Conservation (phyloP, 2,113 vertebrate species). For the Silurus glanis region DNA sequence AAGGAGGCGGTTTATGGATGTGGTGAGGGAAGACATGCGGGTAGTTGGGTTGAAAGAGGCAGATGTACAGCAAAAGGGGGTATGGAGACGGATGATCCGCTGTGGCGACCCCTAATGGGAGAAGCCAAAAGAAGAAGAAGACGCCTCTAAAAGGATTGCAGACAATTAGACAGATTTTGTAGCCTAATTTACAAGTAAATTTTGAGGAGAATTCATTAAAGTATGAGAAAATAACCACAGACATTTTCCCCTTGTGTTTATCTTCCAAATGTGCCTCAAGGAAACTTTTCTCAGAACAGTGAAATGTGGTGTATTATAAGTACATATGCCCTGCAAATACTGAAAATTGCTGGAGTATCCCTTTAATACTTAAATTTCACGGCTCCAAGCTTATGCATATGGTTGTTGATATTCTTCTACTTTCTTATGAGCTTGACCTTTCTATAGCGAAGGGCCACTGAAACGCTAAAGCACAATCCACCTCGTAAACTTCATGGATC, state of each 20-base stretch:
- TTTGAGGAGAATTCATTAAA: neutral
- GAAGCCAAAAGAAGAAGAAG: no score
- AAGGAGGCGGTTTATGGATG: no score
- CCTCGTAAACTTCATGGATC: conserved; percentile 39
- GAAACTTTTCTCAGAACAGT: neutral
- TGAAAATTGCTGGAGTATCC: neutral
- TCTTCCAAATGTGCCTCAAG: neutral
- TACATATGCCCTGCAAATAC: neutral
- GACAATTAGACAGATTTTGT: neutral
- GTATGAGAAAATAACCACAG: neutral
- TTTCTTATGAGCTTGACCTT: conserved; percentile 21
- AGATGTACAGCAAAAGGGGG: no score
- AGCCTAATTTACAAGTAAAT: neutral
- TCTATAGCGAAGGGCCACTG: conserved; percentile 15
- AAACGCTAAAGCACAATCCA: neutral
- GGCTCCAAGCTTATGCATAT: no score
- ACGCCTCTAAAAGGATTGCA: neutral
- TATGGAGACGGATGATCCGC: no score
- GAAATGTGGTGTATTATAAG: neutral
- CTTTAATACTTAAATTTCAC: neutral
- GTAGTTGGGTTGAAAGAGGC: no score
- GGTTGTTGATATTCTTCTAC: neutral
- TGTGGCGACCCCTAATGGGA: no score
- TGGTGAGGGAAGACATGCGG: no score
- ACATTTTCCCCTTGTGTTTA: neutral